Conservation (phyloP, 2,888 invertebrate species). For the Oxystoma pomonae region DNA sequence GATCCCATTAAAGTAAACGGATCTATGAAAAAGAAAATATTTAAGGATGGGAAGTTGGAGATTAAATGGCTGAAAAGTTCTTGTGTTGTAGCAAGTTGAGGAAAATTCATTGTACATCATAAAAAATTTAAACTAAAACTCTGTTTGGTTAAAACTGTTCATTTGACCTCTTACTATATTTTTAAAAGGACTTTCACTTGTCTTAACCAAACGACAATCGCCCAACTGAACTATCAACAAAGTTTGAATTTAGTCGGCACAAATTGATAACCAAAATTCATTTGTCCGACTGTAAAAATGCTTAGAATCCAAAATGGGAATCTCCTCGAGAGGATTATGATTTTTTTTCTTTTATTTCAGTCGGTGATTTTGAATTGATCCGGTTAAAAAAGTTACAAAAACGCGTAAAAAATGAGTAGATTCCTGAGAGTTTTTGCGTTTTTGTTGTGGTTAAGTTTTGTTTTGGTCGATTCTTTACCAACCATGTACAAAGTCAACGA, state of each 20-base stretch:
- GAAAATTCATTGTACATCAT: too few species aligned
- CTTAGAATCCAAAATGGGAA: not conserved
- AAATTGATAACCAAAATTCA: not conserved
- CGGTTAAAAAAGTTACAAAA: not conserved
- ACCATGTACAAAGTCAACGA: conserved; percentile 25
- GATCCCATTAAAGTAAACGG: too few species aligned
- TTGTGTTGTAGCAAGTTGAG: too few species aligned
- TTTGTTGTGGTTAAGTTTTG: conserved; percentile 14
- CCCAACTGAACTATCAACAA: not conserved
- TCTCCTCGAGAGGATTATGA: not conserved
- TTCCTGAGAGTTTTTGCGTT: conserved; percentile 4
- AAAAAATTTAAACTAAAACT: too few species aligned
- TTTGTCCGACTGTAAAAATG: not conserved
- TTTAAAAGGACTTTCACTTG: not conserved
- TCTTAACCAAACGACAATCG: not conserved
- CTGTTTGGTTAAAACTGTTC: too few species aligned
- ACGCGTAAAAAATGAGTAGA: not conserved
- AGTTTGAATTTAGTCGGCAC: not conserved
- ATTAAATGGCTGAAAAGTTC: too few species aligned
- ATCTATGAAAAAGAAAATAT: too few species aligned
- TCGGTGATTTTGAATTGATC: not conserved
- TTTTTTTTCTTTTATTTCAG: not conserved
- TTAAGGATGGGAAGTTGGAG: too few species aligned
- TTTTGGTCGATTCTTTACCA: conserved; percentile 15
- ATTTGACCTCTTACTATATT: too few species aligned